Conservation (phyloP, 2,113 vertebrate species). For the Seriola rivoliana region DNA sequence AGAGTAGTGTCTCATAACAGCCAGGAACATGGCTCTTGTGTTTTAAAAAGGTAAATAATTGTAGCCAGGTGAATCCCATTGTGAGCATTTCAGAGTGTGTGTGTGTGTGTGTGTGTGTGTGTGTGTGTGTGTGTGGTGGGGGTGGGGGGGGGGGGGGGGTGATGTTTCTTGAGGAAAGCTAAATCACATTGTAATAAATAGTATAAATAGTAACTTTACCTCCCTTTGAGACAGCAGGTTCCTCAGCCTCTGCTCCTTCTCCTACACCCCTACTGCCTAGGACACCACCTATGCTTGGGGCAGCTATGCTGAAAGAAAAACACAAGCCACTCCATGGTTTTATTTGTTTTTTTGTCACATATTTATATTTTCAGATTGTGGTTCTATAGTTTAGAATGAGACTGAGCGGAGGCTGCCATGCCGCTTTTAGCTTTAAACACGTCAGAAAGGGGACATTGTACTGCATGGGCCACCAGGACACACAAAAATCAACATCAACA, state of each 20-base stretch:
- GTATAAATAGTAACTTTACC: constrained; percentile 56
- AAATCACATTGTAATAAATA: neutral
- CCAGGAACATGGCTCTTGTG: neutral
- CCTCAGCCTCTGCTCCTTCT: constrained; percentile 84
- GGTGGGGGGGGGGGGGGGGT: no score
- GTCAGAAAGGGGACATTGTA: neutral
- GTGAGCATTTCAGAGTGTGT: no score
- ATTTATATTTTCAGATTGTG: neutral
- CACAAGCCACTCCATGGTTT: neutral
- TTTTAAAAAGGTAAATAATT: neutral
- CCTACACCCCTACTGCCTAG: constrained; percentile 77
- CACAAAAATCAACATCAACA: neutral
- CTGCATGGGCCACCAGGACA: neutral
- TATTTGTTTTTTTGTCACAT: neutral
- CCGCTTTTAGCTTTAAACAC: neutral
- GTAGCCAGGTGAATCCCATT: no score
- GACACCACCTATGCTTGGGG: constrained; percentile 53
- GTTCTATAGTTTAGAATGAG: neutral
- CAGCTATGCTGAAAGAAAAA: constrained; percentile 59
- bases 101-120: no score
- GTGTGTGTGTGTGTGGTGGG: no score
- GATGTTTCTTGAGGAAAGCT: no score
- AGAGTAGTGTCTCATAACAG: neutral
- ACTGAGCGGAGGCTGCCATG: neutral
- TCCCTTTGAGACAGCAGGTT: constrained; percentile 78